A percentile compares a stretch with the other conserved stretches of the same genome.
phyloP scores from a whole-genome alignment of 2,797 vertebrate genomes.

The Lepus oiostolus region DNA sequence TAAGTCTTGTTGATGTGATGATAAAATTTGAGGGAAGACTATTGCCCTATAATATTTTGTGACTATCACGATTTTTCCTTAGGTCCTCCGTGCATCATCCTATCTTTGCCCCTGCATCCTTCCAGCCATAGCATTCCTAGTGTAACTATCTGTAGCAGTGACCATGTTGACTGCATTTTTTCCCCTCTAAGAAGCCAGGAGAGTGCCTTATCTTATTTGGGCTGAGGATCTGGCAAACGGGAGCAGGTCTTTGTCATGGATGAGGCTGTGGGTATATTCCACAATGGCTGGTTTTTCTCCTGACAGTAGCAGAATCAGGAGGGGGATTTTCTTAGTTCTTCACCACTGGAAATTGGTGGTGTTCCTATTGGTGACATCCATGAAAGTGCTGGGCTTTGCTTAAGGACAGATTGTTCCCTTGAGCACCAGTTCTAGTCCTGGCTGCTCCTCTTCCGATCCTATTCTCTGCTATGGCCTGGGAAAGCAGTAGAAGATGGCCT shows the following conservation, averaged over 20 bases:
- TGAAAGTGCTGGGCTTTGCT: neutral
- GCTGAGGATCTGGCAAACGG: neutral
- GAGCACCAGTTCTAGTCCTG: too few species aligned
- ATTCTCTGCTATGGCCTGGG: too few species aligned
- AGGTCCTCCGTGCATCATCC: too few species aligned
- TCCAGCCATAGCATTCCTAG: neutral
- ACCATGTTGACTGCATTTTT: neutral
- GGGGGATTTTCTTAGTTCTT: neutral
- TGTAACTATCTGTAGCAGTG: neutral
- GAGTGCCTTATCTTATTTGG: neutral
- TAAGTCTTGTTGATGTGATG: too few species aligned
- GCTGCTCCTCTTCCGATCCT: too few species aligned
- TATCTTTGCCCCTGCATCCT: neutral
- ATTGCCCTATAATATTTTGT: too few species aligned
- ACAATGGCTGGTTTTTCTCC: neutral
- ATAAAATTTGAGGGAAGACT: too few species aligned
- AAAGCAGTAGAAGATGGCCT: too few species aligned
- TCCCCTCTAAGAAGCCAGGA: neutral
- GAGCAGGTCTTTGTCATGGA: neutral
- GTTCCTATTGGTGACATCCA: neutral
- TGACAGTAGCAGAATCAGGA: neutral
- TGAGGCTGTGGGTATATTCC: too few species aligned
- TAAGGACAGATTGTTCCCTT: too few species aligned
- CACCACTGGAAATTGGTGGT: neutral
- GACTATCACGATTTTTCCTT: too few species aligned